These are phyloP conservation scores for Dasyprocta punctata DNA, from an alignment of 2,113 vertebrate genomes.

Conservation along the genomic window DNA sequence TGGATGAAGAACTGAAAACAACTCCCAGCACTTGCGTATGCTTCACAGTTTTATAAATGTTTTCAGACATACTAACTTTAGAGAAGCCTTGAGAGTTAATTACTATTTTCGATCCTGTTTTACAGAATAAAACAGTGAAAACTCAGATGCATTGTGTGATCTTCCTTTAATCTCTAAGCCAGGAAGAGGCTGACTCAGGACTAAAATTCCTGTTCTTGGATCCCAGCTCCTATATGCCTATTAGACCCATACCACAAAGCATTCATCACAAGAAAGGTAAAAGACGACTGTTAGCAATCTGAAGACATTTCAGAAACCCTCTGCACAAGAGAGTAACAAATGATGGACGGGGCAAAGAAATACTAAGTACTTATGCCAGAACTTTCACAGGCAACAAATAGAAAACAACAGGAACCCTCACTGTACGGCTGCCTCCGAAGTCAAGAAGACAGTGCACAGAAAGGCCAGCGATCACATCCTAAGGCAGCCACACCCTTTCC, in stretches of 20 bases:
- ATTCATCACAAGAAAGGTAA: neutral
- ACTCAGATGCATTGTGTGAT: neutral
- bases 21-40: neutral
- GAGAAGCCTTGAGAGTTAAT: neutral
- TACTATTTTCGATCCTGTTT: neutral
- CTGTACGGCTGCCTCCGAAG: neutral
- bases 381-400: neutral
- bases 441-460: neutral
- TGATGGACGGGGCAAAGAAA: neutral
- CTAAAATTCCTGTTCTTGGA: neutral
- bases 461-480: neutral
- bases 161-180: neutral
- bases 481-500: neutral
- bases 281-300: neutral
- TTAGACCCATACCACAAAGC: neutral
- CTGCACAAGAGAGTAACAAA: neutral
- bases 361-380: neutral
- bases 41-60: neutral
- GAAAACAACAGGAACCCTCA: neutral
- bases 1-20: neutral
- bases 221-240: neutral
- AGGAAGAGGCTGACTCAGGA: neutral
- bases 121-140: neutral
- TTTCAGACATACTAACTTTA: neutral
- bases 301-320: neutral